Conservation (phyloP, 2,113 vertebrate genomes). For the Forbesichthys papilliferus region DNA sequence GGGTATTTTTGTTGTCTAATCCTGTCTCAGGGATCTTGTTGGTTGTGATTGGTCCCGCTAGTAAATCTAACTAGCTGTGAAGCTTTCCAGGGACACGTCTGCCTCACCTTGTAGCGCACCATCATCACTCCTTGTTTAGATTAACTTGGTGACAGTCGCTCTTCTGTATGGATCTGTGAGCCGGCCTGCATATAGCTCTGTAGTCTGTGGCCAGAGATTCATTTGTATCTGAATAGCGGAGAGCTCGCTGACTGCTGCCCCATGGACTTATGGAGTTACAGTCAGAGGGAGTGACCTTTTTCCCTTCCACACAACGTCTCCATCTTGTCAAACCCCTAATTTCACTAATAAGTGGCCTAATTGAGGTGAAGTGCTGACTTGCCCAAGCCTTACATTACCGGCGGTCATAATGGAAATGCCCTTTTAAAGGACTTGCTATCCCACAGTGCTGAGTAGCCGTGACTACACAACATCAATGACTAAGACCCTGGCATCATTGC, state of each 20-base stretch:
- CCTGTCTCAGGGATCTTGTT: slow-evolving; percentile 29
- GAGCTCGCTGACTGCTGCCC: not conserved
- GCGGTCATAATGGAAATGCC: slow-evolving; percentile 50
- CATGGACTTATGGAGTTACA: slow-evolving; percentile 11
- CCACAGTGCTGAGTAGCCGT: slow-evolving; percentile 47
- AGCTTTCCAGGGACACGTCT: slow-evolving; percentile 38
- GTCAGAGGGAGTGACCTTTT: slow-evolving; percentile 8
- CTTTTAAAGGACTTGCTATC: slow-evolving; percentile 40
- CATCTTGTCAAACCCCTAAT: slow-evolving; percentile 58
- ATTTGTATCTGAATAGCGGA: slow-evolving; percentile 29
- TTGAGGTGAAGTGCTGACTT: slow-evolving; percentile 43
- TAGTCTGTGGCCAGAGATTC: slow-evolving; percentile 11
- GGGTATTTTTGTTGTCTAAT: slow-evolving; percentile 54
- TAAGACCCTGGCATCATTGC: slow-evolving; percentile 38
- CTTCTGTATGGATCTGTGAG: slow-evolving; percentile 21
- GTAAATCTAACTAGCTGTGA: slow-evolving; percentile 20
- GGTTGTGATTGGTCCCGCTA: slow-evolving; percentile 23
- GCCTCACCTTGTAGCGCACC: slow-evolving; percentile 14
- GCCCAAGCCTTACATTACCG: slow-evolving; percentile 37
- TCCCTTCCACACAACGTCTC: not conserved
- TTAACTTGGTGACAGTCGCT: slow-evolving; percentile 39
- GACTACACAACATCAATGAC: slow-evolving; percentile 57
- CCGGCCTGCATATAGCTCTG: slow-evolving; percentile 20
- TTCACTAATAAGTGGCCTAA: slow-evolving; percentile 54
- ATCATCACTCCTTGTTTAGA: slow-evolving; percentile 40